Evolutionary conservation across 2,888 invertebrate species (phyloP).

Genomic region (Rhimphoctona megacephalus): DNA sequence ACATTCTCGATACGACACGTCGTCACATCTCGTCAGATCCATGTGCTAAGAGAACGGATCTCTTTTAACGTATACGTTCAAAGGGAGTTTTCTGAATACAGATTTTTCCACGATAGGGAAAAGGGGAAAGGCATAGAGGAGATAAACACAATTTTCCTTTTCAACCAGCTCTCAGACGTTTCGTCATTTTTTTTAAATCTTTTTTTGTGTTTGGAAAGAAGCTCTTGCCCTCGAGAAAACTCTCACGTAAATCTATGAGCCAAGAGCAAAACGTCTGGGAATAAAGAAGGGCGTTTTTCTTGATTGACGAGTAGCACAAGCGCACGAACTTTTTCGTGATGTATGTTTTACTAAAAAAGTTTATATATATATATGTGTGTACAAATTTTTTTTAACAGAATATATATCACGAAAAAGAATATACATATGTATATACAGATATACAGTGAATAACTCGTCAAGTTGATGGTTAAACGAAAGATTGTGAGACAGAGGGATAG

Average conservation of each 20-base stretch:
- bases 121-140: constrained; percentile 14
- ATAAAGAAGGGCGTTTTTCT: constrained; percentile 21
- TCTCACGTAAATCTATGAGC: constrained; percentile 38
- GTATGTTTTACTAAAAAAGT: background rate
- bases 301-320: constrained; percentile 57
- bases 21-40: background rate
- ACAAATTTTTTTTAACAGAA: background rate
- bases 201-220: constrained; percentile 1
- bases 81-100: constrained; percentile 31
- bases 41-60: background rate
- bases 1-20: background rate
- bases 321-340: constrained; percentile 29
- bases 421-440: constrained; percentile 27
- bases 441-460: constrained; percentile 23
- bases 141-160: constrained; percentile 57
- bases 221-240: constrained; percentile 24
- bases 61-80: constrained; percentile 26
- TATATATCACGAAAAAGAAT: constrained; percentile 8
- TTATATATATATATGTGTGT: background rate
- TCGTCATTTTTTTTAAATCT: constrained; percentile 32
- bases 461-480: constrained; percentile 49
- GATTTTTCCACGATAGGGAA: constrained; percentile 32
- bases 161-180: background rate
- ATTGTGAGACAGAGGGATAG: constrained; percentile 37
- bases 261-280: constrained; percentile 26